A percentile compares a stretch with the other conserved stretches of the same genome.
Evolutionary conservation across 1,140 invertebrate species (phyloP).

Genomic region (Camponotus floridanus): DNA sequence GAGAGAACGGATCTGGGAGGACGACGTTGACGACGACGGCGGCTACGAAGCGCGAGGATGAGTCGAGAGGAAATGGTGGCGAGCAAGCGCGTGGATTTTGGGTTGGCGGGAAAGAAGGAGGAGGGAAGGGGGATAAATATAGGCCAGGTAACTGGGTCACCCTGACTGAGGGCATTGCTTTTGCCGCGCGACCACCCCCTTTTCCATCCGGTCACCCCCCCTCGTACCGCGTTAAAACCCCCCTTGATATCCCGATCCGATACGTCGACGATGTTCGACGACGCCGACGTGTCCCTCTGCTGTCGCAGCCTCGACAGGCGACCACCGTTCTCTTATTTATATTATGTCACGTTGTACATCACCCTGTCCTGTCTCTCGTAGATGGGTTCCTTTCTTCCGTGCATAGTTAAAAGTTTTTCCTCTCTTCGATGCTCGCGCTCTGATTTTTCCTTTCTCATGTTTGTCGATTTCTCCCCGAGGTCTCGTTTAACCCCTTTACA

Average conservation of each 20-base stretch:
- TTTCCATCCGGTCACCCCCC: constrained; percentile 25
- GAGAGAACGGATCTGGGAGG: background rate
- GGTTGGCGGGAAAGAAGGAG: constrained; percentile 35
- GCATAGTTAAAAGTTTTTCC: constrained; percentile 38
- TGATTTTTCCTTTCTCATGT: constrained; percentile 40
- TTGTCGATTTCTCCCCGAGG: background rate
- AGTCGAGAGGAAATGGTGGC: constrained; percentile 14
- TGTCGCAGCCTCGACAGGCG: constrained; percentile 30
- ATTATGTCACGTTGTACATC: constrained; percentile 5
- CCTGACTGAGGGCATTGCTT: constrained; percentile 79
- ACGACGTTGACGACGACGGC: background rate
- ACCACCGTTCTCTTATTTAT: constrained; percentile 26
- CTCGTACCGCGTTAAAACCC: constrained; percentile 34
- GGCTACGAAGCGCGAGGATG: background rate
- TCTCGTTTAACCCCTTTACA: constrained; percentile 34
- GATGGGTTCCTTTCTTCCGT: constrained; percentile 34
- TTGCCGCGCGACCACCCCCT: constrained; percentile 68
- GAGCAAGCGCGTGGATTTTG: constrained; percentile 61
- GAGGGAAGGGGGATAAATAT: constrained; percentile 64
- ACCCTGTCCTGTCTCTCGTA: background rate
- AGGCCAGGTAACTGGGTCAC: constrained; percentile 80
- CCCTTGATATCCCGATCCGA: constrained; percentile 40
- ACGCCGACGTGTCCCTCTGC: constrained; percentile 1
- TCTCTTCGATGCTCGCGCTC: constrained; percentile 1
- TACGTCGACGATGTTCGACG: background rate